phyloP scores from a whole-genome alignment of 2,888 invertebrate species.

The Ligdia adustata region DNA sequence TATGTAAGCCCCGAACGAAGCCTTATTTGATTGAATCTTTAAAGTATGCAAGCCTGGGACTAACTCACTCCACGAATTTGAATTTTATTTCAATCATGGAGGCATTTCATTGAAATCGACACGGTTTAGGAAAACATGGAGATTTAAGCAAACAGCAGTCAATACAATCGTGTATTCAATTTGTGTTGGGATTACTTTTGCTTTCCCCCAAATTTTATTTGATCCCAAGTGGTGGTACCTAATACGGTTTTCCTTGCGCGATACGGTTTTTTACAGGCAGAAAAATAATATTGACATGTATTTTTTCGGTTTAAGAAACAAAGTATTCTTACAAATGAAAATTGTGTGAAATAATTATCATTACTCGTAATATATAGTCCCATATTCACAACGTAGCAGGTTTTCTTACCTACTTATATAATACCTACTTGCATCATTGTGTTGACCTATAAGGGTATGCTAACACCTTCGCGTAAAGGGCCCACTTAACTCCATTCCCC shows the following conservation, averaged over 20 bases:
- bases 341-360: too few species aligned
- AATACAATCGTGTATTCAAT: conserved; percentile 74
- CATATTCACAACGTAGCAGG: neutral
- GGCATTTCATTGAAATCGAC: conserved; percentile 67
- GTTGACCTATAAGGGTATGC: conserved; percentile 24
- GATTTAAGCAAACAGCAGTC: conserved; percentile 63
- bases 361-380: too few species aligned
- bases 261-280: too few species aligned
- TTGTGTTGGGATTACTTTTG: conserved; percentile 68
- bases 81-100: conserved; percentile 69
- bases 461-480: conserved; percentile 26
- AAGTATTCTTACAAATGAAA: too few species aligned
- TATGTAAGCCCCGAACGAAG: conserved; percentile 52
- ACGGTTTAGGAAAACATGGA: conserved; percentile 62
- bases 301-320: too few species aligned
- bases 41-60: conserved; percentile 51
- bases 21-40: conserved; percentile 70
- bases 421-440: conserved; percentile 11
- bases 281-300: too few species aligned
- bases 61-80: conserved; percentile 59
- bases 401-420: conserved; percentile 2
- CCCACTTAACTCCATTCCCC: conserved; percentile 30
- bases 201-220: conserved; percentile 50
- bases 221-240: conserved; percentile 35
- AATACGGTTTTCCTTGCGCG: conserved; percentile 27